phyloP scores from a whole-genome alignment of 2,888 invertebrate genomes.

The Polylopha cassiicola region DNA sequence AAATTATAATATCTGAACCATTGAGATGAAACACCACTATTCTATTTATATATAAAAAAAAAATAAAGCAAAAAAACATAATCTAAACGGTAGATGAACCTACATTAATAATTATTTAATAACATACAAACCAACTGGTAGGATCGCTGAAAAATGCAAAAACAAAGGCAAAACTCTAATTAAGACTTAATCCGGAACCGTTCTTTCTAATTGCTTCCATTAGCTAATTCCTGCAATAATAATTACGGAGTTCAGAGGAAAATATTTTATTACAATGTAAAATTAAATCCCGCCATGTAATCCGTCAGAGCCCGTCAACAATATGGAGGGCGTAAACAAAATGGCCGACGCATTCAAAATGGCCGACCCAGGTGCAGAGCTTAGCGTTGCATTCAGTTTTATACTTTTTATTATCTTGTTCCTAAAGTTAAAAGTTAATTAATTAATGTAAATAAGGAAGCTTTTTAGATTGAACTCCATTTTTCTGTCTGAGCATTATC shows the following conservation, averaged over 20 bases:
- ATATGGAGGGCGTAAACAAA: constrained; percentile 45
- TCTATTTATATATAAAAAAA: not conserved
- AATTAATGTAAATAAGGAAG: no score
- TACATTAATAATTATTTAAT: not conserved
- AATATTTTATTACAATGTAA: constrained; percentile 64
- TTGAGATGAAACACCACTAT: no score
- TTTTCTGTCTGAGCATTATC: no score
- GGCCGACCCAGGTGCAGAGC: constrained; percentile 61
- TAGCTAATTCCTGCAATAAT: constrained; percentile 63
- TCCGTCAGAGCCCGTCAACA: constrained; percentile 56
- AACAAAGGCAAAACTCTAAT: constrained; percentile 54
- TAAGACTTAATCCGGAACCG: constrained; percentile 58
- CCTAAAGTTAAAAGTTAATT: no score
- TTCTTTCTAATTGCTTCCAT: constrained; percentile 64
- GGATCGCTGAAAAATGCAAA: constrained; percentile 29
- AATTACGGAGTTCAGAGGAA: constrained; percentile 52
- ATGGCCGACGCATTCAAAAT: constrained; percentile 48
- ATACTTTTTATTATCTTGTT: no score
- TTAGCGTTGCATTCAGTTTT: no score
- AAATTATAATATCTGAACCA: no score
- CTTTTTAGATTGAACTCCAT: no score
- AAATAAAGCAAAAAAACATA: no score
- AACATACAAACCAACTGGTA: constrained; percentile 12
- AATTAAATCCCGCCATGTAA: constrained; percentile 53
- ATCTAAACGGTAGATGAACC: no score